Conservation (phyloP, 2,888 invertebrate species). For the Furcula furcula region DNA sequence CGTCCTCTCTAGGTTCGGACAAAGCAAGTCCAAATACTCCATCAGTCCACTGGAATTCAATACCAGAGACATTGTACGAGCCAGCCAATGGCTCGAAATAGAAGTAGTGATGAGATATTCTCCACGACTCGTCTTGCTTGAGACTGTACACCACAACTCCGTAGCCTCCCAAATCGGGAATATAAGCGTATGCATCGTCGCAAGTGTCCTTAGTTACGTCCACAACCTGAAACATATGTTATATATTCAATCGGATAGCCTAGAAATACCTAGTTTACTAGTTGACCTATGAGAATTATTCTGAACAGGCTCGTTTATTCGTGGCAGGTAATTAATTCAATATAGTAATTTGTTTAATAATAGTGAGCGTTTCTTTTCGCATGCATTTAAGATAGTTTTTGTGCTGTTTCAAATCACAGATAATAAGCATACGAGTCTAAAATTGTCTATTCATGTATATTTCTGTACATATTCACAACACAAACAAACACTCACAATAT, state of each 20-base stretch:
- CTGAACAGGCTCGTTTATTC: too few species aligned
- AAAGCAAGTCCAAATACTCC: constrained; percentile 90
- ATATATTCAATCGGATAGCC: background rate
- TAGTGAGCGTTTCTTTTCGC: too few species aligned
- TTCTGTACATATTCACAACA: too few species aligned
- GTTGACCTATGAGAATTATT: background rate
- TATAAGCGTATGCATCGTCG: constrained; percentile 88
- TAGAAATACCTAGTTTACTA: background rate
- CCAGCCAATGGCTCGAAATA: constrained; percentile 91
- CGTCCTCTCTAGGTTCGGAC: constrained; percentile 81
- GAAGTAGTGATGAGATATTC: constrained; percentile 91
- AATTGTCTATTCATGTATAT: too few species aligned
- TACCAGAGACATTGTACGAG: constrained; percentile 88
- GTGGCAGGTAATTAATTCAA: too few species aligned
- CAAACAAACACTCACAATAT: constrained; percentile 86
- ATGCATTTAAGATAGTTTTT: too few species aligned
- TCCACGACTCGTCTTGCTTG: constrained; percentile 88
- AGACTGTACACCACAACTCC: constrained; percentile 90
- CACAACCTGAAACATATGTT: constrained; percentile 81
- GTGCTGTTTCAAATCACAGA: too few species aligned
- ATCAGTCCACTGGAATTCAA: constrained; percentile 93
- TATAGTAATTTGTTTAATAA: too few species aligned
- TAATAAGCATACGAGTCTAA: too few species aligned
- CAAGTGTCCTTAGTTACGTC: constrained; percentile 87
- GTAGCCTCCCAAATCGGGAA: constrained; percentile 89